Evolutionary conservation across 2,797 vertebrate species (phyloP).

Genomic region (Melopsittacus undulatus): DNA sequence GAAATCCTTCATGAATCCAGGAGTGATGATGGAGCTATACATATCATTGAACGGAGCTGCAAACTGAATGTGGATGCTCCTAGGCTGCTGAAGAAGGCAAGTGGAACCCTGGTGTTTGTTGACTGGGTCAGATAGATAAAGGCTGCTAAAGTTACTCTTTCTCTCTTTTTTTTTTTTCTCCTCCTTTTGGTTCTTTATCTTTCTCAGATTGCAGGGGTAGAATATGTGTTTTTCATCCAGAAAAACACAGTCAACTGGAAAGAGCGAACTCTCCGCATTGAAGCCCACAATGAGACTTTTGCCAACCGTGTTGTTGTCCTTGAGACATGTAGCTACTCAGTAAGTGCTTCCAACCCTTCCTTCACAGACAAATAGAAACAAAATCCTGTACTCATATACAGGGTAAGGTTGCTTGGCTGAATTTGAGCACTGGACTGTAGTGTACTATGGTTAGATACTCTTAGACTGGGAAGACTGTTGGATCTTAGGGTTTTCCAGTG

Average conservation of each 20-base stretch:
- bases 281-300: constrained; percentile 84
- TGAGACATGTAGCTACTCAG: constrained; percentile 82
- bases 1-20: constrained; percentile 78
- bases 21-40: constrained; percentile 76
- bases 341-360: constrained; percentile 62
- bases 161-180: background rate
- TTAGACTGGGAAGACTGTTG: background rate
- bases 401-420: background rate
- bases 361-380: background rate
- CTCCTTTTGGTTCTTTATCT: background rate
- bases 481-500: background rate
- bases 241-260: constrained; percentile 82
- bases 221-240: constrained; percentile 84
- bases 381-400: background rate
- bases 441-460: accelerated
- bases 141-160: background rate
- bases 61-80: constrained; percentile 82
- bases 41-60: constrained; percentile 81
- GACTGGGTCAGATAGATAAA: background rate
- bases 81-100: constrained; percentile 81
- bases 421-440: background rate
- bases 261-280: constrained; percentile 81
- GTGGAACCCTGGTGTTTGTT: background rate
- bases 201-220: constrained; percentile 81
- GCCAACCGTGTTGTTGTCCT: constrained; percentile 79